Conservation (phyloP, 2,888 invertebrate genomes). For the Drosophila emarginata region DNA sequence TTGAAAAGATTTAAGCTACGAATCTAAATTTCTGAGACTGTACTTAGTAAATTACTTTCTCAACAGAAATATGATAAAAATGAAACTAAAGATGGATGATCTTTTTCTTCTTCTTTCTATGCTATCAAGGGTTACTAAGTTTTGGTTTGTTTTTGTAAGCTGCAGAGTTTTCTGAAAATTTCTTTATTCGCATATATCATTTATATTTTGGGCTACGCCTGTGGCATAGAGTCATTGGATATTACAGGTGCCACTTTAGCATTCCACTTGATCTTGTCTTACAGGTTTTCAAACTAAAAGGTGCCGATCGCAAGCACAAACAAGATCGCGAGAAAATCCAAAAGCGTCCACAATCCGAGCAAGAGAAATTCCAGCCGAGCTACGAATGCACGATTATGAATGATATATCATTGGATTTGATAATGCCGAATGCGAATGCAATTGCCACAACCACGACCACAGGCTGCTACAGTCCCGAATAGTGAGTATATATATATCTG, state of each 20-base stretch:
- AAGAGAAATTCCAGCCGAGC: slow-evolving; percentile 97
- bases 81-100: no score
- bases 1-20: no score
- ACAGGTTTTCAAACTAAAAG: slow-evolving; percentile 93
- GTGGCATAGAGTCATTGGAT: neutral
- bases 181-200: neutral
- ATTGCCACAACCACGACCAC: slow-evolving; percentile 63
- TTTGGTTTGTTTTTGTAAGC: no score
- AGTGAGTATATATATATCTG: slow-evolving; percentile 73
- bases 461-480: slow-evolving; percentile 82
- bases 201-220: neutral
- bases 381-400: slow-evolving; percentile 97
- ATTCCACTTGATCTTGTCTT: slow-evolving; percentile 5
- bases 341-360: slow-evolving; percentile 90
- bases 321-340: slow-evolving; percentile 97
- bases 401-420: slow-evolving; percentile 86
- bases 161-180: no score
- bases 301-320: slow-evolving; percentile 98
- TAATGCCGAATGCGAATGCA: slow-evolving; percentile 41
- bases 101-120: no score
- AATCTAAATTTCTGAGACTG: no score
- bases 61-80: no score
- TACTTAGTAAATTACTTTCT: no score
- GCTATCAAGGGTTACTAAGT: no score
- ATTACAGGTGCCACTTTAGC: neutral